A percentile compares a stretch with the other conserved stretches of the same genome.
Conservation (phyloP, 2,113 vertebrate species). For the Sialia sialis region DNA sequence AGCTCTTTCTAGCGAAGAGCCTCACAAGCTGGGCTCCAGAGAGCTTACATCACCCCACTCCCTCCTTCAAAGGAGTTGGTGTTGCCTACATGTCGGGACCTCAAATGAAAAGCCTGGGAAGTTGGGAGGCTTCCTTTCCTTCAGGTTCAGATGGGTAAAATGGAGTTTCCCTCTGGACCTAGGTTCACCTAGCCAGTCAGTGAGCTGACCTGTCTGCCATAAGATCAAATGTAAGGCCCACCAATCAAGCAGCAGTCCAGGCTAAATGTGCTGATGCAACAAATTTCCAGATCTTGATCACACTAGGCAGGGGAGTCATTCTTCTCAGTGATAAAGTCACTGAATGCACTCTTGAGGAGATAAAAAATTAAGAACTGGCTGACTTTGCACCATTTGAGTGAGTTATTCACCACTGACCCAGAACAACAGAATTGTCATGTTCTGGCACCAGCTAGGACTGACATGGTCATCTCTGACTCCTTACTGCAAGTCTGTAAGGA, state of each 20-base stretch:
- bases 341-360: slow-evolving; percentile 77
- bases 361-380: slow-evolving; percentile 79
- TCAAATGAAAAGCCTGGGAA: neutral
- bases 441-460: slow-evolving; percentile 56
- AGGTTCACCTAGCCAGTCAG: slow-evolving; percentile 39
- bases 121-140: neutral
- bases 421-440: slow-evolving; percentile 63
- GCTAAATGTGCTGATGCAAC: slow-evolving; percentile 62
- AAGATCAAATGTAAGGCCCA: slow-evolving; percentile 63
- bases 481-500: slow-evolving; percentile 9
- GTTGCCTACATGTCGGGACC: neutral
- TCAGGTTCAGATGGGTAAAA: neutral
- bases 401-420: slow-evolving; percentile 73
- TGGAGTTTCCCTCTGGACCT: neutral
- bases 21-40: neutral
- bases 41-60: neutral
- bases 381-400: slow-evolving; percentile 73
- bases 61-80: neutral
- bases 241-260: slow-evolving; percentile 55
- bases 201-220: neutral
- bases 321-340: slow-evolving; percentile 74
- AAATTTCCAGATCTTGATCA: slow-evolving; percentile 73
- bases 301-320: slow-evolving; percentile 74
- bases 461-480: slow-evolving; percentile 41
- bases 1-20: neutral